phyloP scores from a whole-genome alignment of 2,888 invertebrate genomes.

The Anodontia alba region DNA sequence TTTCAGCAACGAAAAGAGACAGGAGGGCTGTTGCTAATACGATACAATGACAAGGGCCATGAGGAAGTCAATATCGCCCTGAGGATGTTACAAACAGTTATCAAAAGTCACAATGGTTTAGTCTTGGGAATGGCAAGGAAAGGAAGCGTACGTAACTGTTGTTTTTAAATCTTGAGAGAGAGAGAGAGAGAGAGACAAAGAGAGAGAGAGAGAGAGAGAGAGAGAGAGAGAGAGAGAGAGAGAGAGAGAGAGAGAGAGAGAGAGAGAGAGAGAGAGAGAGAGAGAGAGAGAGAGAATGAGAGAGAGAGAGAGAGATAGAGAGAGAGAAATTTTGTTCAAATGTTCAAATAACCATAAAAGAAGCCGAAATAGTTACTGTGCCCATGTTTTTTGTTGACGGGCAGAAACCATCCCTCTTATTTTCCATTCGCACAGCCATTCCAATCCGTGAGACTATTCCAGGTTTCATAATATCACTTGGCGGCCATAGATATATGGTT shows the following conservation, averaged over 20 bases:
- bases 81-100: slow-evolving; percentile 35
- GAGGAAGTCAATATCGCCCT: slow-evolving; percentile 30
- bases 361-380: too few species aligned
- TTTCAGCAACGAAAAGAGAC: background rate
- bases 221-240: background rate
- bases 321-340: too few species aligned
- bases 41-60: slow-evolving; percentile 36
- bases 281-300: background rate
- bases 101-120: slow-evolving; percentile 33
- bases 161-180: background rate
- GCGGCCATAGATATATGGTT: too few species aligned
- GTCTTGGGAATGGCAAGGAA: slow-evolving; percentile 44
- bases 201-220: background rate
- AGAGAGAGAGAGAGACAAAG: background rate
- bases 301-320: background rate
- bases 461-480: too few species aligned
- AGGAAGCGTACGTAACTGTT: slow-evolving; percentile 21
- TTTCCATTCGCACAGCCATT: too few species aligned
- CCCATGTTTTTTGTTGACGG: too few species aligned
- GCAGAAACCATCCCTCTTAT: too few species aligned
- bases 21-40: slow-evolving; percentile 36
- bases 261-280: background rate
- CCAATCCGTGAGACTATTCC: too few species aligned
- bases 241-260: background rate
- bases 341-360: too few species aligned